Base-by-base conservation (phyloP, 2,113 vertebrate genomes). In the Lagopus muta region DNA sequence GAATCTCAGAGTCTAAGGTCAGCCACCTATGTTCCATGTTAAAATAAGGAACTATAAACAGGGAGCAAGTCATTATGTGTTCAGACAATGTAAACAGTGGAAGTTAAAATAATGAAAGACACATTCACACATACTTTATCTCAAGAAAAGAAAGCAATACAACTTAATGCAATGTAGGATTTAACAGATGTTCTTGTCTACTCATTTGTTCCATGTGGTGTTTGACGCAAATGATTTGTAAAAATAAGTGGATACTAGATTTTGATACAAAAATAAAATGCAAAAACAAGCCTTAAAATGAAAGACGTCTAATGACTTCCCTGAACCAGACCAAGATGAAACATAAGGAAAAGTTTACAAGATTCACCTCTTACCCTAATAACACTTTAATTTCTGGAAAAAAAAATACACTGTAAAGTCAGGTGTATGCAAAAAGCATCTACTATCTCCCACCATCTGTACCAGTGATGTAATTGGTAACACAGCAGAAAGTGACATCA, bases 101-200 rank as follows among this genome's bases (percentile, higher is more conserved):
- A 86, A 92, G 43, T 72, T 52, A 93, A 93, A 92, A 86, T 58
- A 86, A 86, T 42, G 45, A 73, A 71, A 92, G 83, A 45, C 40
- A 88, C 45, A 90, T 86, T 91, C 65, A 93, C 38, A 72, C 2
- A 22, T 43, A 55, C 42, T 42, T 0, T 69, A 83, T 57, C 65
- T 65, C 60, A 74, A 86, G 24, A 71, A 86, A 94, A 90, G 6
- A 73, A 93, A 96, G 47, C 43, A 89, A 70, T 36, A 7, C 61
- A 84, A 89, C 62, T 75, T 84, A 61, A 82, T 28, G 40, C 30
- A 78, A 36, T 18, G 24, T 27, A 78, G 18, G 16, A 88, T 65
- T 86, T 75, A 65, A 77, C 40, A 87, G 50, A 86, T 27, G 52
- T 48, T 58, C 54, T 55, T 74, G 30, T 21, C 52, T 75, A 45